phyloP scores from a whole-genome alignment of 2,888 invertebrate species.

The Heliconius cydno region DNA sequence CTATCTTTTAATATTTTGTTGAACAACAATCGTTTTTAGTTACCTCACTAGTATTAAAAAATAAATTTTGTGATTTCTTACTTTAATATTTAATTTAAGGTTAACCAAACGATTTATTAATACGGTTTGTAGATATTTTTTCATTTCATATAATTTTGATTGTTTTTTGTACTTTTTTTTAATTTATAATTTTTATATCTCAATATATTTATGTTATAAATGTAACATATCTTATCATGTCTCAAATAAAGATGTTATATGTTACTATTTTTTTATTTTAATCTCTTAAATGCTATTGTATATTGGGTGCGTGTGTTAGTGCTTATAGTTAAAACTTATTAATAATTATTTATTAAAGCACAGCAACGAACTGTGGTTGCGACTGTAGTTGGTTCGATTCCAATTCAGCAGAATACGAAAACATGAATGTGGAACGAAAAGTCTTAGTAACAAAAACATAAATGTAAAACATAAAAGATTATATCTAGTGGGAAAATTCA shows the following conservation, averaged over 20 bases:
- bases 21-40: background rate
- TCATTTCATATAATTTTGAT: background rate
- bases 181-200: background rate
- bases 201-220: slow-evolving; percentile 8
- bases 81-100: background rate
- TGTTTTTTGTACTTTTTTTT: background rate
- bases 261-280: background rate
- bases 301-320: background rate
- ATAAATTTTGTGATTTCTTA: slow-evolving; percentile 4
- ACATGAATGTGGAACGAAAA: too few species aligned
- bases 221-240: slow-evolving; percentile 16
- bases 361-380: too few species aligned
- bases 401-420: too few species aligned
- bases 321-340: too few species aligned
- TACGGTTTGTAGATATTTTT: background rate
- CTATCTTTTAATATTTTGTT: background rate
- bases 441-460: too few species aligned
- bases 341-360: too few species aligned
- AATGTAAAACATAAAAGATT: too few species aligned
- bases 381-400: too few species aligned
- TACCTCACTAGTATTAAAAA: background rate
- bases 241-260: slow-evolving; percentile 17
- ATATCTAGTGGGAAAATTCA: too few species aligned
- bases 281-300: background rate
- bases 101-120: background rate